Conservation (phyloP, 2,888 invertebrate species). For the Eudemis profundana region DNA sequence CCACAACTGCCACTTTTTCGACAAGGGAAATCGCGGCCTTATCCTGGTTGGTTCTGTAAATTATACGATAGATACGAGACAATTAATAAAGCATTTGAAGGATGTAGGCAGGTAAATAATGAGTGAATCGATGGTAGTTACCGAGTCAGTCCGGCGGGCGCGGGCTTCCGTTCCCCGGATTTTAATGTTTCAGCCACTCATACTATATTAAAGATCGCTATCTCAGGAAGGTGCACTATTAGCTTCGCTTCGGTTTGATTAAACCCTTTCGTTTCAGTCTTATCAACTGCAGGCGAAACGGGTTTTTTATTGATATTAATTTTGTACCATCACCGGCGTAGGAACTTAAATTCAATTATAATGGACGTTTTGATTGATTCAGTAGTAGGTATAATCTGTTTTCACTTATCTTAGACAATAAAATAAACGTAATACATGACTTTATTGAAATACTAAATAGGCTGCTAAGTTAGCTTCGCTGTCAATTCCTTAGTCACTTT, state of each 20-base stretch:
- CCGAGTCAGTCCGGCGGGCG: constrained; percentile 60
- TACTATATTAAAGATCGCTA: constrained; percentile 82
- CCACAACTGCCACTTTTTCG: too few species aligned
- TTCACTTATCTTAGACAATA: background rate
- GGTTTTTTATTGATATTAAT: constrained; percentile 43
- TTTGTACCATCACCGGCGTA: constrained; percentile 10
- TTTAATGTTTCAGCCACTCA: constrained; percentile 80
- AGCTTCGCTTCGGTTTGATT: constrained; percentile 79
- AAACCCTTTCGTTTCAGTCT: constrained; percentile 66
- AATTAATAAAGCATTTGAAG: background rate
- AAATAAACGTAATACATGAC: too few species aligned
- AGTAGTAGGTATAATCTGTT: background rate
- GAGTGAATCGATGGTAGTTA: constrained; percentile 40
- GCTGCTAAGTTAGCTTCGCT: too few species aligned
- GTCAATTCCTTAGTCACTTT: too few species aligned
- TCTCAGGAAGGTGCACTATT: constrained; percentile 80
- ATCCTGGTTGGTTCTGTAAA: background rate
- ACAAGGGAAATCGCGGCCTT: too few species aligned
- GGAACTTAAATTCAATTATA: constrained; percentile 6
- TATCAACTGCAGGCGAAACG: constrained; percentile 40
- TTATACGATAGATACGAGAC: background rate
- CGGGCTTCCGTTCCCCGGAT: constrained; percentile 73
- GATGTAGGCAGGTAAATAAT: constrained; percentile 24
- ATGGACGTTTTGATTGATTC: too few species aligned
- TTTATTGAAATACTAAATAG: too few species aligned